Base-by-base conservation (phyloP, 2,888 invertebrate genomes). In the Meta bourneti region DNA sequence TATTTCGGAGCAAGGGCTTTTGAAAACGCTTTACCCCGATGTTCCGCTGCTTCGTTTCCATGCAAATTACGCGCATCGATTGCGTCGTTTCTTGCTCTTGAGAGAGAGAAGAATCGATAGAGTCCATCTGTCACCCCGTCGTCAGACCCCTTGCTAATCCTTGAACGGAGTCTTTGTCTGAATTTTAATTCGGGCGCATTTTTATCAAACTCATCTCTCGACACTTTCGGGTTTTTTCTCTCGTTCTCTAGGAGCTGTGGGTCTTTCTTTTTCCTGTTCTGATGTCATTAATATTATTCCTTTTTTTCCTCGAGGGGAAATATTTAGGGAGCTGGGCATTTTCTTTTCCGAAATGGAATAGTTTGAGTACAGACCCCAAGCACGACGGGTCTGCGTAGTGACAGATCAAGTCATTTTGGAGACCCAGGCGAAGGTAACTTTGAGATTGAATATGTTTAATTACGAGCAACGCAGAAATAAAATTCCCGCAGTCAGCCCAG, bases 21-120 rank as follows among this genome's bases (percentile, higher is more conserved):
- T 78, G 70, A 51, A 86, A 86, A 86, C 19, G 87, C 77, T 80
- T 87, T 81, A 81, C 54, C 9, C 70, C 72, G 84, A 90, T 90
- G 84, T 84, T 90, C 90, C 71, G 19, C 54, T 51, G 84, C 84
- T 84, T 90, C 90, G 90, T 90, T 90, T 84, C 90, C 70, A 90
- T 90, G 90, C 90, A 90, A 90, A 90, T 90, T 84, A 90, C 77
- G 75, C 74, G 49, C 79, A 90, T 90, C 90, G 90, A 90, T 84
- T 84, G 79, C 79, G 90, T 51, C 90, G 82, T 84, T 90, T 84
- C 90, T 89, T 89, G 71, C 70, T 83, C 71, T 79, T 19, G 70
- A 78, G 51, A 84, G 34, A 34, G 34, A 34, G 34, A 34, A 80
- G 61, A 90, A 90, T 90, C 90, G 85, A 90, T 90, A 85, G 69